Base-by-base conservation (phyloP, 2,113 vertebrate species). In the Pseudonaja textilis region DNA sequence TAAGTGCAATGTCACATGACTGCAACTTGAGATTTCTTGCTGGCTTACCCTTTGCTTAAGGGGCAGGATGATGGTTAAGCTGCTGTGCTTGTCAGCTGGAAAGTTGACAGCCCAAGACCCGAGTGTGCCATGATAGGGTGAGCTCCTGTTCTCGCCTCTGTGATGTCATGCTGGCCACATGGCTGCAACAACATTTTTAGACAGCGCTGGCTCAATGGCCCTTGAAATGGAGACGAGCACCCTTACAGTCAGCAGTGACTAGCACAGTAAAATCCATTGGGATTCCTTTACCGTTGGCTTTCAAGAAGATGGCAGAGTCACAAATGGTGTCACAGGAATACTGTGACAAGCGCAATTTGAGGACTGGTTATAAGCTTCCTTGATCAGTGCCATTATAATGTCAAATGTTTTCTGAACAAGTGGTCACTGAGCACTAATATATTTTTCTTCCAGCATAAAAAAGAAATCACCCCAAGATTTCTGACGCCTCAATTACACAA, bases 91-190 rank as follows among this genome's bases (percentile, higher is more conserved):
- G 29, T 69, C 64, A 69, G 29, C 29, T 69, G 29, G 25, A n/a
- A 69, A 69, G 64, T 69, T 2, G 4, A 69, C 64, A 69, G 12
- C 64, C 64, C 10, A 2, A 69, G 26, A 69, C 12, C 26, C 29
- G 1, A 69, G 12, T 5, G 4, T 1, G 29, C 29, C 29, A 16
- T 4, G 0, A n/a, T 2, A 5, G 29, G 12, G 4, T n/a, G 29
- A 69, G 12, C 14, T 69, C 29, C 29, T 0, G 2, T 69, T 69
- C 12, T n/a, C n/a, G 64, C 11, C 12, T 14, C 10, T 64, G 10
- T 64, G 61, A 29, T 1, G 11, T 64, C 61, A 16, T n/a, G 29
- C 29, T 69, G 26, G 29, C 12, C 61, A 16, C 12, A n/a, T 69
- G 61, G 29, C 64, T 69, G 4, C 61, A 69, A 4, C 29, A 69